These are phyloP conservation scores for Boulengeromyrus knoepffleri DNA, from an alignment of 2,113 vertebrate genomes.

Conservation along the genomic window DNA sequence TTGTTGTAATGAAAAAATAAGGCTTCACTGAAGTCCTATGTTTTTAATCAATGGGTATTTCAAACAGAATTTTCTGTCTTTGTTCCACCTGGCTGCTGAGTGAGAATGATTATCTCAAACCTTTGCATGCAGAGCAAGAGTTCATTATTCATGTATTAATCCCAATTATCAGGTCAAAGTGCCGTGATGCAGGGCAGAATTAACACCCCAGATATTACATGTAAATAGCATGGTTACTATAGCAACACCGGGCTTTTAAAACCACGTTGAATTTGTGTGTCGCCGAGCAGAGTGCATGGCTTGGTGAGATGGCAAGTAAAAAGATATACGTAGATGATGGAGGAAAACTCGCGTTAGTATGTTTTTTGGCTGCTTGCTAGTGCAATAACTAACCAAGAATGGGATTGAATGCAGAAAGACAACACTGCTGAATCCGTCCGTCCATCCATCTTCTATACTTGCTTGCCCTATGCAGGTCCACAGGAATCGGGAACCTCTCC, in stretches of 20 bases:
- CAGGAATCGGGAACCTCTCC: not conserved
- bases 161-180: not conserved
- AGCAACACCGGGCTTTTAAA: conserved; percentile 7
- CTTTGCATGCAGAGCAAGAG: not conserved
- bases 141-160: not conserved
- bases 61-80: not conserved
- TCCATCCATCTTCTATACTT: not conserved
- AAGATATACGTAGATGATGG: not conserved
- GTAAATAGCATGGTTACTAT: conserved; percentile 19
- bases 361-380: not conserved
- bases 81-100: not conserved
- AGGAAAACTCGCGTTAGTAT: not conserved
- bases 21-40: not conserved
- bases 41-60: not conserved
- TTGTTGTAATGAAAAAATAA: not conserved
- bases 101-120: not conserved
- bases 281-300: not conserved
- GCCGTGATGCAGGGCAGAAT: not conserved
- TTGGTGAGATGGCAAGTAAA: not conserved
- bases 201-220: not conserved
- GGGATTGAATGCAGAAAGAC: not conserved
- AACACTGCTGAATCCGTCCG: not conserved
- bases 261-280: not conserved
- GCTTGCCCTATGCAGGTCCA: not conserved
- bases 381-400: not conserved